Conservation (phyloP, 2,888 invertebrate species). For the Carterocephalus palaemon region DNA sequence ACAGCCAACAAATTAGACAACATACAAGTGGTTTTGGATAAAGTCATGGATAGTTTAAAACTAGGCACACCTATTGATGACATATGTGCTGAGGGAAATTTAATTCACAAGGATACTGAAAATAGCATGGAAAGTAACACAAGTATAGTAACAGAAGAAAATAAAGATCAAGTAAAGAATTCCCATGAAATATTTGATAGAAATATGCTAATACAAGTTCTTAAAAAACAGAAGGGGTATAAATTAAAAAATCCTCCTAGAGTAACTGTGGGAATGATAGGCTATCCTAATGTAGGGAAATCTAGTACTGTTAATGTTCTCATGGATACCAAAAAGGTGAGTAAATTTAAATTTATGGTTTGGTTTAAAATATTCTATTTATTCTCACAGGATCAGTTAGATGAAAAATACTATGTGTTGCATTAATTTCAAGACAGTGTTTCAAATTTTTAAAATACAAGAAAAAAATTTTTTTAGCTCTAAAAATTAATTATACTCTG, state of each 20-base stretch:
- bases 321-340: slow-evolving; percentile 88
- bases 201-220: slow-evolving; percentile 83
- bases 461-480: background rate
- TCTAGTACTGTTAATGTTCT: slow-evolving; percentile 98
- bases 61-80: slow-evolving; percentile 46
- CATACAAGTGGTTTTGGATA: slow-evolving; percentile 74
- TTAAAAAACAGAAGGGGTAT: slow-evolving; percentile 77
- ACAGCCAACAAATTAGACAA: slow-evolving; percentile 76
- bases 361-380: background rate
- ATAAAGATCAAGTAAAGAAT: slow-evolving; percentile 55
- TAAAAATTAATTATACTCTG: too few species aligned
- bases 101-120: slow-evolving; percentile 27
- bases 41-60: slow-evolving; percentile 58
- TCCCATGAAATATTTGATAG: slow-evolving; percentile 81
- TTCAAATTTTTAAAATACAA: background rate
- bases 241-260: slow-evolving; percentile 71
- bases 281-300: slow-evolving; percentile 99
- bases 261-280: slow-evolving; percentile 94
- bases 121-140: slow-evolving; percentile 8
- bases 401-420: background rate
- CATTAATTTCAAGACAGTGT: background rate
- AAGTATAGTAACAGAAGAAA: slow-evolving; percentile 22
- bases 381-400: background rate
- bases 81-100: slow-evolving; percentile 13
- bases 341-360: slow-evolving; percentile 18